Evolutionary conservation across 2,113 vertebrate species (phyloP).

Genomic region (Thamnophis sirtalis): DNA sequence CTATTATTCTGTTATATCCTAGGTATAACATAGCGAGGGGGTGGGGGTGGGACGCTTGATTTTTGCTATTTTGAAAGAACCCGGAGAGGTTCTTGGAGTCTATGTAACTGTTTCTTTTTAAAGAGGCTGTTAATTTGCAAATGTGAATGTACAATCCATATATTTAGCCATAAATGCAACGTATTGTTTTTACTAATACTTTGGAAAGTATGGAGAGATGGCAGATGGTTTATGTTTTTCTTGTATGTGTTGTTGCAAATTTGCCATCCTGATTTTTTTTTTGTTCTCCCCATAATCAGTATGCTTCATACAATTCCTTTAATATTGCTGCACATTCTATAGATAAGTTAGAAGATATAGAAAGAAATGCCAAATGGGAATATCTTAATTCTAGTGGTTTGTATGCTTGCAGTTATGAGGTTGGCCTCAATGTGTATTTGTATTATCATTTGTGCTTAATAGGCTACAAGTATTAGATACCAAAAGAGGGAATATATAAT

Average conservation of each 20-base stretch:
- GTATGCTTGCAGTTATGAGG: slow-evolving; percentile 63
- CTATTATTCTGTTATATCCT: slow-evolving; percentile 4
- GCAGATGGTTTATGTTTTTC: slow-evolving; percentile 34
- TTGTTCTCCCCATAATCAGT: background rate
- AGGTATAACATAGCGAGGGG: slow-evolving; percentile 24
- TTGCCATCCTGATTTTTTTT: slow-evolving; percentile 39
- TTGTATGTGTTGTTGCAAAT: slow-evolving; percentile 43
- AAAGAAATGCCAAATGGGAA: slow-evolving; percentile 73
- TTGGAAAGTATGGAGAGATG: background rate
- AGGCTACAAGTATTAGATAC: slow-evolving; percentile 70
- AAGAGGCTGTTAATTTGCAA: slow-evolving; percentile 16
- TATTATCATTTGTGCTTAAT: slow-evolving; percentile 67
- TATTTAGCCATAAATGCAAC: slow-evolving; percentile 15
- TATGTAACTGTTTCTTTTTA: background rate
- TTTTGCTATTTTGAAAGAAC: slow-evolving; percentile 31
- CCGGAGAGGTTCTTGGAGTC: slow-evolving; percentile 8
- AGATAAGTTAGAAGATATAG: background rate
- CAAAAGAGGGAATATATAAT: slow-evolving; percentile 51
- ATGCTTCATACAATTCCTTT: slow-evolving; percentile 56
- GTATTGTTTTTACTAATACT: background rate
- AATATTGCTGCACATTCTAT: slow-evolving; percentile 62
- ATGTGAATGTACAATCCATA: slow-evolving; percentile 24
- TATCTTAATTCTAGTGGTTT: slow-evolving; percentile 70
- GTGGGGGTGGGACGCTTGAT: background rate
- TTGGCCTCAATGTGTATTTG: slow-evolving; percentile 66